These are phyloP conservation scores for Halictus quadricinctus DNA, from an alignment of 2,888 invertebrate genomes.

Conservation along the genomic window DNA sequence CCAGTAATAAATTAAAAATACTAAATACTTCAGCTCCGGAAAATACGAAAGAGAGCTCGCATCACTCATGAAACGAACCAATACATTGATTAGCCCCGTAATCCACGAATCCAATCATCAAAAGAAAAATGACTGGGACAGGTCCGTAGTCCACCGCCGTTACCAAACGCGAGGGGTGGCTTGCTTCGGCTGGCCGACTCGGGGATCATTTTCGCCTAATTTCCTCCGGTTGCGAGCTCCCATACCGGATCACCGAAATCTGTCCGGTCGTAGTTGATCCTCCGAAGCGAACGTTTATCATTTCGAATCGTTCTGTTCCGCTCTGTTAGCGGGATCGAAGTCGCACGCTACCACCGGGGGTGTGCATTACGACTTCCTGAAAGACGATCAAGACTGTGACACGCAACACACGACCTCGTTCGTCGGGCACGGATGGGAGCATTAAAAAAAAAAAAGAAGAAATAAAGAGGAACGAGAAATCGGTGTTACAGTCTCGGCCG, in stretches of 20 bases:
- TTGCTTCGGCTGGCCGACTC: background rate
- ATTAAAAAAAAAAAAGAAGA: background rate
- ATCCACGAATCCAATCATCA: background rate
- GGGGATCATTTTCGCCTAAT: background rate
- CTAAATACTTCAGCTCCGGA: background rate
- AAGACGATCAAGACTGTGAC: constrained; percentile 57
- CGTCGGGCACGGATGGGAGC: constrained; percentile 19
- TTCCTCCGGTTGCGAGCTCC: background rate
- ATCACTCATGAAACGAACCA: background rate
- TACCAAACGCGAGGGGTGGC: background rate
- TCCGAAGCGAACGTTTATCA: constrained; percentile 31
- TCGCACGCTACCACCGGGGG: constrained; percentile 26
- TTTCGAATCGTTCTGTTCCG: constrained; percentile 38
- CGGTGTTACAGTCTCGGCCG: constrained; percentile 42
- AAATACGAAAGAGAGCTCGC: background rate
- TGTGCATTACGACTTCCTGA: constrained; percentile 64
- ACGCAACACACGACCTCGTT: constrained; percentile 51
- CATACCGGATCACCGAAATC: background rate
- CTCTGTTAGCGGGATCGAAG: constrained; percentile 19
- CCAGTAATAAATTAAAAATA: too few species aligned
- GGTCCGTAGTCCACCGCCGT: background rate
- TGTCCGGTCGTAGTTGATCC: background rate
- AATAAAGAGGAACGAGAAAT: constrained; percentile 29
- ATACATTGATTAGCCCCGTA: background rate
- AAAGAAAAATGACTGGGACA: background rate